phyloP scores from a whole-genome alignment of 2,888 invertebrate genomes.

The Tupiocoris notatus region DNA sequence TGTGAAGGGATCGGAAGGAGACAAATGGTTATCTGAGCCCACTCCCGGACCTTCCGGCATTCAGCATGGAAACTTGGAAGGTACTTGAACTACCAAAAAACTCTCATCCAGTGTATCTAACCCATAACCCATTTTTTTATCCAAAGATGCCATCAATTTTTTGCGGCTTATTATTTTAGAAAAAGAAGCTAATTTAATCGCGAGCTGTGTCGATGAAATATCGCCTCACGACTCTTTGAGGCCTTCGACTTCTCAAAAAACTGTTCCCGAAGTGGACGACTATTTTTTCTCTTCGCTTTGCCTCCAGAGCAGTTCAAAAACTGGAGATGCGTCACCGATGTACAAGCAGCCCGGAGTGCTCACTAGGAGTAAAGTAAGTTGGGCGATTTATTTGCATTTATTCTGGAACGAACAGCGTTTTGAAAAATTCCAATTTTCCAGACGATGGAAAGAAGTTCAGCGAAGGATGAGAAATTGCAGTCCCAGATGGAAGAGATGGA shows the following conservation, averaged over 20 bases:
- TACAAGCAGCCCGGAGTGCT: slow-evolving; percentile 15
- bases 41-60: slow-evolving; percentile 26
- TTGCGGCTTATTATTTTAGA: no score
- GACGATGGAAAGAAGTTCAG: slow-evolving; percentile 3
- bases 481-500: not conserved
- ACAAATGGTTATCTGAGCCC: not conserved
- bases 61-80: no score
- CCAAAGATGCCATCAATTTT: no score
- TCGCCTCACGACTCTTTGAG: no score
- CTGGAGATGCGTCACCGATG: not conserved
- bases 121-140: no score
- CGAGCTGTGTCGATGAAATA: no score
- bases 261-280: slow-evolving; percentile 54
- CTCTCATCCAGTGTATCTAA: no score
- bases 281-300: slow-evolving; percentile 53
- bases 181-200: no score
- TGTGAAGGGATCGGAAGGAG: no score
- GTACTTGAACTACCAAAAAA: no score
- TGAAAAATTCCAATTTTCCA: not conserved
- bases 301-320: slow-evolving; percentile 66
- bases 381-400: not conserved
- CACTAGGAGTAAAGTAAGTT: slow-evolving; percentile 34
- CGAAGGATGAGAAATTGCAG: not conserved
- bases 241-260: slow-evolving; percentile 49
- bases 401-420: not conserved